A percentile compares a stretch with the other conserved stretches of the same genome.
These are phyloP conservation scores for Cydia amplana DNA, from an alignment of 1,140 invertebrate genomes.

Conservation along the genomic window DNA sequence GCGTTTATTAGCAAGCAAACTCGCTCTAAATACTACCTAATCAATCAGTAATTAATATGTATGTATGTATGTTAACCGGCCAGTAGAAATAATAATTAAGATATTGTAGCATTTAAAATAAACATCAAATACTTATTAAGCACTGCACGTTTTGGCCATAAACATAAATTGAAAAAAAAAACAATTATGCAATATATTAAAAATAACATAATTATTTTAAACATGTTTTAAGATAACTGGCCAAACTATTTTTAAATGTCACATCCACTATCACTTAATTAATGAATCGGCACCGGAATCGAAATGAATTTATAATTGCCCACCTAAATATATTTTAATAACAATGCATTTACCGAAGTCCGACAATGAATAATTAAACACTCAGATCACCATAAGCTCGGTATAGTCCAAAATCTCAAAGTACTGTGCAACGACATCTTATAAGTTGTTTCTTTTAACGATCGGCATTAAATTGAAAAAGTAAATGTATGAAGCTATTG, in stretches of 20 bases:
- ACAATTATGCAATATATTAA: no score
- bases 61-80: no score
- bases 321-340: neutral
- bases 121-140: no score
- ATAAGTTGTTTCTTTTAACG: slow-evolving; percentile 28
- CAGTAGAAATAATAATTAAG: no score
- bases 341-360: slow-evolving; percentile 19
- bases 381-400: slow-evolving; percentile 13
- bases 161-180: no score
- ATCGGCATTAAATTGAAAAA: slow-evolving; percentile 28
- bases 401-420: neutral
- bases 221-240: neutral
- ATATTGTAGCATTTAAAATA: no score
- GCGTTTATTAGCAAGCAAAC: no score
- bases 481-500: slow-evolving; percentile 49
- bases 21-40: no score
- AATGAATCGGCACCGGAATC: neutral
- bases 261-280: neutral
- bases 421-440: slow-evolving; percentile 2
- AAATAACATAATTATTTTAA: no score
- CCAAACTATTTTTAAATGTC: neutral
- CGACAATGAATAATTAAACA: neutral
- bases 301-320: neutral
- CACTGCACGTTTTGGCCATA: no score
- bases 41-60: no score